Evolutionary conservation across 1,140 invertebrate genomes (phyloP), one percentile per base, ranked within the genome.

Genomic region (Papilio polytes): DNA sequence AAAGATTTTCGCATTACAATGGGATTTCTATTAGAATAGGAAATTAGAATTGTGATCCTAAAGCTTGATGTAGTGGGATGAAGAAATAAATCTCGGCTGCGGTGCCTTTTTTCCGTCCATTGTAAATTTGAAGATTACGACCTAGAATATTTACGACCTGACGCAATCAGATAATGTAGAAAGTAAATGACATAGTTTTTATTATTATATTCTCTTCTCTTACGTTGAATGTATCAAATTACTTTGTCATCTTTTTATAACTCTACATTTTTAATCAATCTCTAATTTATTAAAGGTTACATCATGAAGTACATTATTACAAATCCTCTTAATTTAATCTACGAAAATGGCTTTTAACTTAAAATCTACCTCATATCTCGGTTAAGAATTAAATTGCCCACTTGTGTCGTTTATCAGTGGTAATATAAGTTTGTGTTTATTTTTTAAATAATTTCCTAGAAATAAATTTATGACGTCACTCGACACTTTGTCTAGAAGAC

Each of bases 1-100:
- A 70, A 31, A 31, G 22, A 70, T 70, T 70, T 36, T 70, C 22
- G 63, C 26, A 70, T 70, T 15, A 70, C 4, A 70, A 36, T 36
- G 26, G 4, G 26, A 31, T 70, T 63, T 26, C 13, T 70, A 70
- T 1, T 70, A 70, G 22, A 66, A 66, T 31, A 66, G 26, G 63
- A 66, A 66, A 66, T 66, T 66, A 66, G 63, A 70, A 70, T 70
- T 70, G 63, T 31, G 22, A 70, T 70, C 63, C 63, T 70, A 70
- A 70, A 70, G 63, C 63, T 70, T 70, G 63, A 70, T 70, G 63
- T 70, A 70, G 63, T 70, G 26, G 63, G 63, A 70, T 70, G 36
- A 70, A 31, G 63, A 70, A 70, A 36, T 70, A 70, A 70, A 70
- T 70, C 63, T 70, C 63, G 63, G 22, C 26, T 12, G 63, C 63